These are phyloP conservation scores for Thunnus thynnus DNA, from an alignment of 2,113 vertebrate species.

Conservation along the genomic window DNA sequence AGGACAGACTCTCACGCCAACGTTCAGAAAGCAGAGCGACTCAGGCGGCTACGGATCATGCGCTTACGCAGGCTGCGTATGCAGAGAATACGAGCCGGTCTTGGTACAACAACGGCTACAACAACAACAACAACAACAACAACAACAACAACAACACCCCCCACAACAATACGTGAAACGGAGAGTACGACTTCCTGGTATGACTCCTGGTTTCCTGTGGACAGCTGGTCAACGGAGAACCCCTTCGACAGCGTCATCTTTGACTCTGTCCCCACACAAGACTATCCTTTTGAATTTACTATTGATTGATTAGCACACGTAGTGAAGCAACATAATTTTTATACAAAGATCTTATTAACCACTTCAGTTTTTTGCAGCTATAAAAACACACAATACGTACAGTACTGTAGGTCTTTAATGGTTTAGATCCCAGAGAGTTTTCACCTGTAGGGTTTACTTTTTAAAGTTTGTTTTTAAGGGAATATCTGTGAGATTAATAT, in stretches of 20 bases:
- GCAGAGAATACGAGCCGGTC: constrained; percentile 55
- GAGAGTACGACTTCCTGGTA: constrained; percentile 80
- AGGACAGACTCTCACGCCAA: background rate
- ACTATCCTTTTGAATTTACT: constrained; percentile 80
- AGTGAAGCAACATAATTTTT: background rate
- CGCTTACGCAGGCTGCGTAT: constrained; percentile 66
- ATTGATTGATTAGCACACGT: constrained; percentile 75
- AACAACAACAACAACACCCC: constrained; percentile 40
- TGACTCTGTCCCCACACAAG: constrained; percentile 76
- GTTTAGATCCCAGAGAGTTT: background rate
- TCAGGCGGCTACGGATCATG: constrained; percentile 67
- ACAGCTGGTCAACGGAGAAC: constrained; percentile 64
- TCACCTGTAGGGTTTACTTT: background rate
- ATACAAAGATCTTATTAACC: constrained; percentile 27
- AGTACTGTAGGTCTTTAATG: background rate
- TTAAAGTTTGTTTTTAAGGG: background rate
- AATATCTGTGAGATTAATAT: background rate
- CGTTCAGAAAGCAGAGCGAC: constrained; percentile 48
- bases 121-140: constrained; percentile 23
- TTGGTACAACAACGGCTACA: background rate
- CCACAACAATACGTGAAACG: constrained; percentile 41
- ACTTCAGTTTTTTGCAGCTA: constrained; percentile 16
- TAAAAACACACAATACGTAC: constrained; percentile 1
- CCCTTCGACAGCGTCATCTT: constrained; percentile 70
- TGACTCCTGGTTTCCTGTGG: constrained; percentile 80